These are phyloP conservation scores for Drosophila tropicalis DNA, from an alignment of 1,140 invertebrate genomes.

Conservation along the genomic window DNA sequence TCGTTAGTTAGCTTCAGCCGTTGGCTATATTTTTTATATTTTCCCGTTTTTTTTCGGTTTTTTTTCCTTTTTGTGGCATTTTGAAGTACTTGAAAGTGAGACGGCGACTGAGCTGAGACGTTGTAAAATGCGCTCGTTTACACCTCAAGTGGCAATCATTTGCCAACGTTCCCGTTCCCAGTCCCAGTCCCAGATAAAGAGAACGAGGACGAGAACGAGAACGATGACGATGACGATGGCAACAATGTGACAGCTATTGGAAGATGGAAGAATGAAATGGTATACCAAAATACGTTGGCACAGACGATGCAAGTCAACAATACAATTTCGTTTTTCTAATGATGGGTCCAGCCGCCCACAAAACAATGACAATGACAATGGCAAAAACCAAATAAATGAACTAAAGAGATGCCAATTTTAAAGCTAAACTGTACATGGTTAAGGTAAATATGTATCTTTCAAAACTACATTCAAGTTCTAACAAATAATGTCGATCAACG, in stretches of 20 bases:
- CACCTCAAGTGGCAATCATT: conserved; percentile 80
- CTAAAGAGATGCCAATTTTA: not conserved
- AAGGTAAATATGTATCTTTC: no score
- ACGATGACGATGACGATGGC: conserved; percentile 69
- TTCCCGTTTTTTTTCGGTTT: conserved; percentile 25
- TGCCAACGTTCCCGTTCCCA: conserved; percentile 56
- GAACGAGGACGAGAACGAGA: conserved; percentile 17
- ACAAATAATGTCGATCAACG: no score
- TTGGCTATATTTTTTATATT: not conserved
- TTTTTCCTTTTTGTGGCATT: conserved; percentile 21
- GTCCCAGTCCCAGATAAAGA: no score
- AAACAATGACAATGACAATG: conserved; percentile 64
- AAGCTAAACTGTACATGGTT: not conserved
- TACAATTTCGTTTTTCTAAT: conserved; percentile 26
- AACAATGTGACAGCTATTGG: conserved; percentile 72
- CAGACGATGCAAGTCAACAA: conserved; percentile 3
- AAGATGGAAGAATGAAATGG: conserved; percentile 49
- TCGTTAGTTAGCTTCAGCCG: conserved; percentile 1
- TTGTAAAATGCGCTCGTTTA: conserved; percentile 79
- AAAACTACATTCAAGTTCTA: no score
- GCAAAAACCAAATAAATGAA: conserved; percentile 44
- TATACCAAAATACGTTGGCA: conserved; percentile 28
- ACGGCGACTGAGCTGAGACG: conserved; percentile 25
- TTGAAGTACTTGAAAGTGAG: conserved; percentile 47
- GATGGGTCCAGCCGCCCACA: conserved; percentile 48